Conservation (phyloP, 2,888 invertebrate species). For the Agonopterix heracliana region DNA sequence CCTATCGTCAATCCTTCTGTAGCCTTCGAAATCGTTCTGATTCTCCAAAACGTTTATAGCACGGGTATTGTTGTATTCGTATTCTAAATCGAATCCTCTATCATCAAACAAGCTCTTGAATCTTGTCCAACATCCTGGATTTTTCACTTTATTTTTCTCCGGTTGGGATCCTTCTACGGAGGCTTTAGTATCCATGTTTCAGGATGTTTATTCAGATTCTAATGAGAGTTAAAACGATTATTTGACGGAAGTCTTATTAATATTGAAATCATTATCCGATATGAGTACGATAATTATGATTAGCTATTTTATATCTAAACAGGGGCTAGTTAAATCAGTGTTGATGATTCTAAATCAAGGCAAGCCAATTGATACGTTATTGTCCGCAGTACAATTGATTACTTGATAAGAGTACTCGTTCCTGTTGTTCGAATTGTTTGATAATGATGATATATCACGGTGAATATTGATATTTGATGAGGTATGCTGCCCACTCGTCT, state of each 20-base stretch:
- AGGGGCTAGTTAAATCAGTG: conserved; percentile 18
- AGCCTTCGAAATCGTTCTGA: conserved; percentile 35
- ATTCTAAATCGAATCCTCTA: conserved; percentile 64
- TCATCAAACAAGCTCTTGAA: conserved; percentile 62
- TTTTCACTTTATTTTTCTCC: conserved; percentile 6
- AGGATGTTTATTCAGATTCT: too few relatives aligned
- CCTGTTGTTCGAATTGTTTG: conserved; percentile 8
- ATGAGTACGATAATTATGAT: conserved; percentile 2
- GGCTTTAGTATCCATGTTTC: conserved; percentile 9
- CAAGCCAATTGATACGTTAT: conserved; percentile 12
- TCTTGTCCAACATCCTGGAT: conserved; percentile 54
- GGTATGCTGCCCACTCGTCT: too few relatives aligned
- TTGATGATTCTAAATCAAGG: conserved; percentile 19
- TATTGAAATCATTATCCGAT: conserved; percentile 18
- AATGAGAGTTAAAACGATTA: not conserved
- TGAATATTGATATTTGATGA: not conserved
- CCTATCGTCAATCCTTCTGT: conserved; percentile 40
- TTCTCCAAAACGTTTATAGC: conserved; percentile 29
- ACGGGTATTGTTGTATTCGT: conserved; percentile 40
- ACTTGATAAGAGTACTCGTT: conserved; percentile 14
- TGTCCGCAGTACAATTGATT: conserved; percentile 13
- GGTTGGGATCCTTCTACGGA: not conserved
- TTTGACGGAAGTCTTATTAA: conserved; percentile 2
- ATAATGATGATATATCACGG: conserved; percentile 15
- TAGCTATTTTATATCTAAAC: conserved; percentile 9